phyloP scores from a whole-genome alignment of 2,113 vertebrate genomes.

The Planiliza haematocheilus region DNA sequence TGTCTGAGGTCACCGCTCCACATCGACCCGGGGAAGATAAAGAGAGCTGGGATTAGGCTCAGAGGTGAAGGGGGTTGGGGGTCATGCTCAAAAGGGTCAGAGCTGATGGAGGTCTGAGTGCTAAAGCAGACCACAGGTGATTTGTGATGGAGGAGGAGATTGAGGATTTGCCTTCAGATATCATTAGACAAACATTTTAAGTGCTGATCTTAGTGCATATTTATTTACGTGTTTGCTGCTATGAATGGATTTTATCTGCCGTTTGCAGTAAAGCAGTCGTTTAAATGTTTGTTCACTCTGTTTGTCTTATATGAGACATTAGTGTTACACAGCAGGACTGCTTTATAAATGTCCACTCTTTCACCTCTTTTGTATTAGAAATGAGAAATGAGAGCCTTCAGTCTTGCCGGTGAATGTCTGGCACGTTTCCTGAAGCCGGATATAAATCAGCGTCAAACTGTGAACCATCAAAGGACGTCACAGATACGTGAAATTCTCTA shows the following conservation, averaged over 20 bases:
- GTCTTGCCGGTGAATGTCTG: constrained; percentile 25
- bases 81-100: constrained; percentile 4
- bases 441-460: constrained; percentile 38
- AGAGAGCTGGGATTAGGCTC: constrained; percentile 32
- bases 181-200: too few species aligned
- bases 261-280: too few species aligned
- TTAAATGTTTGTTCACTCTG: too few species aligned
- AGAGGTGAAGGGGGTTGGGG: constrained; percentile 2
- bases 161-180: too few species aligned
- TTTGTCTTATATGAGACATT: too few species aligned
- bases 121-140: constrained; percentile 31
- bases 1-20: constrained; percentile 26
- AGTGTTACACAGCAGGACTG: background rate
- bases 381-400: background rate
- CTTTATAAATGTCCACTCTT: background rate
- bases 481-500: constrained; percentile 54
- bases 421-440: background rate
- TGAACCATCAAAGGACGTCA: constrained; percentile 46
- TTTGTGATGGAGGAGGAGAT: constrained; percentile 22
- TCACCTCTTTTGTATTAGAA: background rate
- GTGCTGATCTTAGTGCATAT: too few species aligned
- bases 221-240: too few species aligned
- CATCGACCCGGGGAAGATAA: constrained; percentile 51
- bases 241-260: too few species aligned
- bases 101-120: constrained; percentile 30